Conservation (phyloP, 2,797 vertebrate species). For the Pyrocephalus nanus region DNA sequence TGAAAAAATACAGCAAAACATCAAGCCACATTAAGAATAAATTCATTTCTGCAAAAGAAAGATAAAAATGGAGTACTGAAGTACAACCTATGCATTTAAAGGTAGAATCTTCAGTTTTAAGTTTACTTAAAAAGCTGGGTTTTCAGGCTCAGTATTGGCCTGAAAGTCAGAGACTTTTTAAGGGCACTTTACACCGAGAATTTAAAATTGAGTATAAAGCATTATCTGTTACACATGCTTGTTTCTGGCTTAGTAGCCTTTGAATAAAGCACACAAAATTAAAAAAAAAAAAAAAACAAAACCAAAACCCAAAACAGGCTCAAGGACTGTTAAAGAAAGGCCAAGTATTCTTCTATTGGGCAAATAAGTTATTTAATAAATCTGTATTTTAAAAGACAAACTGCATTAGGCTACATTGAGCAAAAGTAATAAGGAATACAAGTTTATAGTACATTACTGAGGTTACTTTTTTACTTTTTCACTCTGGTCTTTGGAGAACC, state of each 20-base stretch:
- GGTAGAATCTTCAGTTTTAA: background rate
- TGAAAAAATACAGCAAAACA: background rate
- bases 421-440: background rate
- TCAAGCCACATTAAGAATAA: background rate
- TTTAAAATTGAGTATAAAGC: background rate
- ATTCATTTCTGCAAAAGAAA: background rate
- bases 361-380: background rate
- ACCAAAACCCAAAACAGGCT: background rate
- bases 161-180: background rate
- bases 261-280: background rate
- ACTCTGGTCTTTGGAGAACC: background rate
- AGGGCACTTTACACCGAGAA: background rate
- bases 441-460: background rate
- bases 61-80: background rate
- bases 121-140: background rate
- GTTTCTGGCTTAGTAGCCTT: background rate
- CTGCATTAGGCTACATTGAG: background rate
- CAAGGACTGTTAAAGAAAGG: background rate
- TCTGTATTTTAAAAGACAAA: background rate
- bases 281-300: background rate
- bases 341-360: background rate
- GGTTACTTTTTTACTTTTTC: background rate
- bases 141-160: background rate
- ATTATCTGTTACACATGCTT: background rate
- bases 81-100: background rate